These are phyloP conservation scores for Anoplopoma fimbria DNA, from an alignment of 2,113 vertebrate genomes.

Conservation along the genomic window DNA sequence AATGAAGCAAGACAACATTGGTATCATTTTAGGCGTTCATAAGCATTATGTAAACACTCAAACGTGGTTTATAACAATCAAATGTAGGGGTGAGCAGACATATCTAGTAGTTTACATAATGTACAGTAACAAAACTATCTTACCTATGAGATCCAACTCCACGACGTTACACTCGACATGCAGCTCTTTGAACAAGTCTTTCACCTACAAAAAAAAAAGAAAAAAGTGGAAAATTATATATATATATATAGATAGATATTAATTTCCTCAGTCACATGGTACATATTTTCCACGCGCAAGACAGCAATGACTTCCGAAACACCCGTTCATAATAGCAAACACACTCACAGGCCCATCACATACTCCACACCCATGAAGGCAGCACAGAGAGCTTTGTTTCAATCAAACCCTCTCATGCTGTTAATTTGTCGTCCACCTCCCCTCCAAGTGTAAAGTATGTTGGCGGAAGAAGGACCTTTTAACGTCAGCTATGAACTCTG, in stretches of 20 bases:
- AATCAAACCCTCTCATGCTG: not conserved
- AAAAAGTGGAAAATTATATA: no score
- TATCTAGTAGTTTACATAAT: not conserved
- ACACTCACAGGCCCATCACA: not conserved
- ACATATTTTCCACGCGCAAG: no score
- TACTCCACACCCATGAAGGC: no score
- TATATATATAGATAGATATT: no score
- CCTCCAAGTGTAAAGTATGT: not conserved
- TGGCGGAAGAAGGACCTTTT: no score
- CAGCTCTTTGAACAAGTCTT: constrained; percentile 91
- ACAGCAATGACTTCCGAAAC: no score
- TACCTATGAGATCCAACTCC: constrained; percentile 92
- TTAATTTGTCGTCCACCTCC: not conserved
- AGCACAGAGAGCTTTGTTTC: no score
- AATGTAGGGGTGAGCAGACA: not conserved
- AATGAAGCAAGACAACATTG: not conserved
- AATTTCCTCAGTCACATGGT: no score
- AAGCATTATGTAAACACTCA: not conserved
- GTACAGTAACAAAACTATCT: constrained; percentile 60
- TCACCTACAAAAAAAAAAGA: constrained; percentile 85
- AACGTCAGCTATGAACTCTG: not conserved
- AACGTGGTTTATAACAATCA: not conserved
- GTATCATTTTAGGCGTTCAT: not conserved
- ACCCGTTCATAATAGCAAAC: no score
- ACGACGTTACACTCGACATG: constrained; percentile 86